phyloP scores from a whole-genome alignment of 2,113 vertebrate species.

The Oryzias javanicus region DNA sequence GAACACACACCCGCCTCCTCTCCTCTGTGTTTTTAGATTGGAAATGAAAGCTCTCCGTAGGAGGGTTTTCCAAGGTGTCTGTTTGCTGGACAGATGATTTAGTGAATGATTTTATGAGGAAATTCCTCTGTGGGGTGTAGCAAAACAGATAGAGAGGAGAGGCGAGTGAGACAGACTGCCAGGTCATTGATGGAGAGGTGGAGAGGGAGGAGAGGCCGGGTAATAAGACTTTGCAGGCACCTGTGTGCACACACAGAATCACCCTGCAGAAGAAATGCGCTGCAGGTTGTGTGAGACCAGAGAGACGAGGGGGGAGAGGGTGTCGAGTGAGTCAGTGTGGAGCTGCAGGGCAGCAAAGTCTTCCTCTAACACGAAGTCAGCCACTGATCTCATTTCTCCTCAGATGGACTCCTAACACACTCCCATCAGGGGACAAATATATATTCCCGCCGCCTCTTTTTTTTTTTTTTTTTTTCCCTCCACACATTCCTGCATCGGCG shows the following conservation, averaged over 20 bases:
- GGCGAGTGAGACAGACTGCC: slow-evolving; percentile 30
- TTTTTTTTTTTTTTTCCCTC: slow-evolving; percentile 31
- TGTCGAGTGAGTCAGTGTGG: slow-evolving; percentile 53
- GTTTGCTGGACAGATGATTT: slow-evolving; percentile 56
- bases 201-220: slow-evolving; percentile 32
- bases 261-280: slow-evolving; percentile 58
- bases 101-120: slow-evolving; percentile 56
- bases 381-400: slow-evolving; percentile 70
- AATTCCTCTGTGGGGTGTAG: slow-evolving; percentile 53
- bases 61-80: slow-evolving; percentile 53
- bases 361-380: slow-evolving; percentile 65
- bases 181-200: slow-evolving; percentile 57
- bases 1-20: background rate
- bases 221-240: slow-evolving; percentile 45
- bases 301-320: slow-evolving; percentile 19
- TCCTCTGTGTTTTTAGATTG: slow-evolving; percentile 34
- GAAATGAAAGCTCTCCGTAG: slow-evolving; percentile 53
- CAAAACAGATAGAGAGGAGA: slow-evolving; percentile 34
- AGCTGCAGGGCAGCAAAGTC: slow-evolving; percentile 67
- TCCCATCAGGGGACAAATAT: slow-evolving; percentile 64
- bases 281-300: slow-evolving; percentile 56
- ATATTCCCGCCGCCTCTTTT: slow-evolving; percentile 55
- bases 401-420: slow-evolving; percentile 70
- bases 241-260: slow-evolving; percentile 2
- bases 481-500: slow-evolving; percentile 41